A percentile compares a stretch with the other conserved stretches of the same genome.
Evolutionary conservation across 2,888 invertebrate genomes (phyloP).

Genomic region (Colostygia pectinataria): DNA sequence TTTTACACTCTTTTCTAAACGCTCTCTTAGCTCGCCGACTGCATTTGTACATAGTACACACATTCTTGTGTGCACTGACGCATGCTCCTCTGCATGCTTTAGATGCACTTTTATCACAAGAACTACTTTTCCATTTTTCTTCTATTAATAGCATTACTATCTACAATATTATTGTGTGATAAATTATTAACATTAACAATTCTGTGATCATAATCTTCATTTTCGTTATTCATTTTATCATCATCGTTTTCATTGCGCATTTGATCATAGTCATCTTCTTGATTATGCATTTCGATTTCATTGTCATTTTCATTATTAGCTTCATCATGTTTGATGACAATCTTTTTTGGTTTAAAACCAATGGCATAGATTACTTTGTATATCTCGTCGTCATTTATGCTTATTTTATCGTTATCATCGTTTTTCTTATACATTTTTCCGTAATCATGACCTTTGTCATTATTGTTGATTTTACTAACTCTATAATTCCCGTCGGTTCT

Average conservation of each 20-base stretch:
- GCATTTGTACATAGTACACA: conserved; percentile 12
- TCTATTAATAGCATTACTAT: conserved; percentile 7
- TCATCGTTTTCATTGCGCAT: not conserved
- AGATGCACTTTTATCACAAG: conserved; percentile 27
- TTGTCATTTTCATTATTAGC: not conserved
- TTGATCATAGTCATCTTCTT: not conserved
- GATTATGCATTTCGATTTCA: not conserved
- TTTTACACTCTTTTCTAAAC: conserved; percentile 12
- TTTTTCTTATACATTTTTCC: not conserved
- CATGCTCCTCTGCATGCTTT: conserved; percentile 9
- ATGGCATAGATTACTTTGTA: not conserved
- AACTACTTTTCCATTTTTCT: conserved; percentile 19
- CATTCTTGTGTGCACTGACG: conserved; percentile 5
- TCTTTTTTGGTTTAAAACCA: no score
- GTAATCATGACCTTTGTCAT: not conserved
- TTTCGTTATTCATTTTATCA: not conserved
- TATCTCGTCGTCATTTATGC: not conserved
- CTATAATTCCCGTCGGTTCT: not conserved
- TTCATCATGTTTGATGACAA: not conserved
- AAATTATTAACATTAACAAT: not conserved
- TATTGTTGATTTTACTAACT: not conserved
- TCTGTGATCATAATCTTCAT: not conserved
- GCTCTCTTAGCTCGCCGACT: conserved; percentile 8
- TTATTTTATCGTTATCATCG: not conserved
- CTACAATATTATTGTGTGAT: not conserved